Evolutionary conservation across 2,888 invertebrate genomes (phyloP).

Genomic region (Erebia palarica): DNA sequence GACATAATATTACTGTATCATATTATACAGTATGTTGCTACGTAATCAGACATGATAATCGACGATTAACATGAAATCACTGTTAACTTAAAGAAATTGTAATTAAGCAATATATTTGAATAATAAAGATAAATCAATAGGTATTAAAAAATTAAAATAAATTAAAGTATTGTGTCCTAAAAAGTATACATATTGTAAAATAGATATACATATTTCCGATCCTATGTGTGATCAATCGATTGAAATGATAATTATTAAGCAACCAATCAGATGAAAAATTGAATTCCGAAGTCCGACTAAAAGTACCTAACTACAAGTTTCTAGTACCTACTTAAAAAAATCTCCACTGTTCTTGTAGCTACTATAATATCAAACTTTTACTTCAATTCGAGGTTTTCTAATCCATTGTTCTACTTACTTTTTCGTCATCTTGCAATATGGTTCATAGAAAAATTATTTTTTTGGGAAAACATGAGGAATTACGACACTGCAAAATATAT

Average conservation of each 20-base stretch:
- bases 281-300: not conserved
- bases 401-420: too few species aligned
- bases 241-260: not conserved
- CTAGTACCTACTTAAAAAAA: not conserved
- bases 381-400: not conserved
- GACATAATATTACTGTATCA: too few species aligned
- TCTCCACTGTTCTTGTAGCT: not conserved
- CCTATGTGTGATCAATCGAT: not conserved
- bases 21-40: too few species aligned
- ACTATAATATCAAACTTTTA: not conserved
- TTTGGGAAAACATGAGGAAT: too few species aligned
- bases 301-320: not conserved
- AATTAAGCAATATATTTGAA: not conserved
- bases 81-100: not conserved
- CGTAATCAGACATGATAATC: too few species aligned
- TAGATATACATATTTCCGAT: not conserved
- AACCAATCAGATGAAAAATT: slow-evolving; percentile 7
- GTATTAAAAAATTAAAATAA: not conserved
- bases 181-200: not conserved
- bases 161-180: not conserved
- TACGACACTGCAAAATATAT: too few species aligned
- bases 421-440: too few species aligned
- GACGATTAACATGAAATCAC: not conserved
- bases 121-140: not conserved
- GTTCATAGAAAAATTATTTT: too few species aligned